Conservation (phyloP, 2,113 vertebrate species). For the Vicugna pacos region DNA sequence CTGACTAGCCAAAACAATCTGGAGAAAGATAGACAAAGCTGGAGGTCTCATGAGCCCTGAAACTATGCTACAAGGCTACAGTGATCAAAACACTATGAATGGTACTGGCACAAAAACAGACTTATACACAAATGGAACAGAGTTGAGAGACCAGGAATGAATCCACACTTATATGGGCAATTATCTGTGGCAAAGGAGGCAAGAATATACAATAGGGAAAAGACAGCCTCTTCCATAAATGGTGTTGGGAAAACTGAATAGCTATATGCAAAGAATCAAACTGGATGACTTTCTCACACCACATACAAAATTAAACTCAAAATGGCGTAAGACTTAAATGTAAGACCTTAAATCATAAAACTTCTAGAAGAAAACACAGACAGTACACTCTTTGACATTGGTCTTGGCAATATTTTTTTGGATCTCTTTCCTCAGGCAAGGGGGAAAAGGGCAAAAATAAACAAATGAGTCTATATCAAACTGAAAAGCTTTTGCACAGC, state of each 20-base stretch:
- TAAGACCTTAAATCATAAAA: neutral
- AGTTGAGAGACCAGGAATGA: neutral
- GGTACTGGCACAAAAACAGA: neutral
- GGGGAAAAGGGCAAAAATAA: no score
- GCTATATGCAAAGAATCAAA: neutral
- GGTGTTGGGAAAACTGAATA: neutral
- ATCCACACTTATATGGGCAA: neutral
- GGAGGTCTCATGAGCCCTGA: neutral
- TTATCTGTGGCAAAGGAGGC: neutral
- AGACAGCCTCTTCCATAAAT: neutral
- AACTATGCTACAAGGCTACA: neutral
- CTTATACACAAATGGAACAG: neutral
- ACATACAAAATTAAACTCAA: neutral
- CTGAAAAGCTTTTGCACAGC: no score
- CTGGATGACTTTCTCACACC: neutral
- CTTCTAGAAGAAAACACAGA: neutral
- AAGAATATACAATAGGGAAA: neutral
- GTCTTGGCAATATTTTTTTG: no score
- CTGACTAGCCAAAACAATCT: neutral
- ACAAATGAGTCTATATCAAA: no score
- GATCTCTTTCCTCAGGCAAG: no score
- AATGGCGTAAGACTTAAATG: neutral
- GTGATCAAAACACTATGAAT: neutral
- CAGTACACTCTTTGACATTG: neutral
- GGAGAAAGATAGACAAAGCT: neutral